Evolutionary conservation across 2,113 vertebrate species (phyloP), one percentile per base, ranked within the genome.

Genomic region (Stegostoma tigrinum): DNA sequence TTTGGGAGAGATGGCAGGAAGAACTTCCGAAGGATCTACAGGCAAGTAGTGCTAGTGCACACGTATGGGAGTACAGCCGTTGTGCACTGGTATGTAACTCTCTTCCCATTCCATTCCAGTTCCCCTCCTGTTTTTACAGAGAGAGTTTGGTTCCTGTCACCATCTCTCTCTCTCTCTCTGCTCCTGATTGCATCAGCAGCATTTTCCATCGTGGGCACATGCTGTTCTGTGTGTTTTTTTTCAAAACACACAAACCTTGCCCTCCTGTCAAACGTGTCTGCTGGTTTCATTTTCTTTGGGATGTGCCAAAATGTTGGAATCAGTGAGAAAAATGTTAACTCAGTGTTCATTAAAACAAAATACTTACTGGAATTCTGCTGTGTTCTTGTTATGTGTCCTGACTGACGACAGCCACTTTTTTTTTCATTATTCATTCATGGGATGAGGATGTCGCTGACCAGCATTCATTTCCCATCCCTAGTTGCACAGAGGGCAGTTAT

Each of bases 241-340:
- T 72, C n/a, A n/a, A 34, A 34, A 34, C 72, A 75, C 70, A 34
- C 30, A 34, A 7, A 75, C 72, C 48, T 61, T 90, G 27, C n/a
- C n/a, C n/a, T 45, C 23, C 45, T 15, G 24, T 95, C 68, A 95
- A 30, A 45, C 15, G 67, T 75, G 42, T 52, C 75, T 75, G 72
- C 45, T 15, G 30, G 30, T 72, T 24, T 30, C 0, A 5, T 95
- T 55, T 94, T 42, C 45, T 72, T 95, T 48, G 30, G 42, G 45
- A 95, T 48, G 94, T 95, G 94, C 94, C 94, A 95, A 95, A 52
- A 52, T 30, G 7, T 72, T 95, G 94, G 94, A 72, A 95, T 23
- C 75, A 72, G 94, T 95, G 42, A 68, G 70, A 95, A 95, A 87
- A 38, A 38, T 27, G 42, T 72, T 30, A 72, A 42, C 94, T 95